These are phyloP conservation scores for Apamea monoglypha DNA, from an alignment of 2,888 invertebrate species.

Conservation along the genomic window DNA sequence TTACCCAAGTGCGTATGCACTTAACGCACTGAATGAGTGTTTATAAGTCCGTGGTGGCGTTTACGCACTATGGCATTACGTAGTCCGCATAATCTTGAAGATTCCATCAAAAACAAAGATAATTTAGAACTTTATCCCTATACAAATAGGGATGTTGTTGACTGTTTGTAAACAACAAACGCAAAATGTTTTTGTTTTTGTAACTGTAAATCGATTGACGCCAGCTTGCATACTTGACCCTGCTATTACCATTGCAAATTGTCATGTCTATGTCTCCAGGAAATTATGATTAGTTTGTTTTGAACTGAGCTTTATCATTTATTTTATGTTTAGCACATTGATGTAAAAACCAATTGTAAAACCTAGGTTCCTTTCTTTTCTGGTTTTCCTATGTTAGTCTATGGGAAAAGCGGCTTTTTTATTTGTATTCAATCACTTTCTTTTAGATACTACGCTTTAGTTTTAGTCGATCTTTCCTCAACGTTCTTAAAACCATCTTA, in stretches of 20 bases:
- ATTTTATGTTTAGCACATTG: neutral
- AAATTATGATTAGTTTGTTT: constrained; percentile 31
- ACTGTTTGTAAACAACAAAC: constrained; percentile 30
- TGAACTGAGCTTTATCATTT: constrained; percentile 2
- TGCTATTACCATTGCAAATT: constrained; percentile 70
- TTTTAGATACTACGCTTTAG: neutral
- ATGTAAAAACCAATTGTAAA: neutral
- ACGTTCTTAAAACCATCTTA: neutral
- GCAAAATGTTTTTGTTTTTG: constrained; percentile 57
- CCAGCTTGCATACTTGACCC: constrained; percentile 74
- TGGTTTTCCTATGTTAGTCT: neutral
- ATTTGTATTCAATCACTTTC: no score
- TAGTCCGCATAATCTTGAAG: constrained; percentile 33
- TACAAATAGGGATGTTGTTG: constrained; percentile 34
- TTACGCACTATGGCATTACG: constrained; percentile 46
- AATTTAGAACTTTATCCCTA: constrained; percentile 40
- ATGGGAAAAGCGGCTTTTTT: neutral
- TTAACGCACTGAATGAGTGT: constrained; percentile 40
- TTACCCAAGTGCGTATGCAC: constrained; percentile 25
- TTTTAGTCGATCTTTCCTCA: neutral
- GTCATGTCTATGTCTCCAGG: constrained; percentile 42
- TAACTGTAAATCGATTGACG: constrained; percentile 63
- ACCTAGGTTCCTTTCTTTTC: neutral
- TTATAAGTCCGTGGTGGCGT: constrained; percentile 21
- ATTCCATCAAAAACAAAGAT: constrained; percentile 13